phyloP scores from a whole-genome alignment of 2,888 invertebrate species.

The Biston betularia region DNA sequence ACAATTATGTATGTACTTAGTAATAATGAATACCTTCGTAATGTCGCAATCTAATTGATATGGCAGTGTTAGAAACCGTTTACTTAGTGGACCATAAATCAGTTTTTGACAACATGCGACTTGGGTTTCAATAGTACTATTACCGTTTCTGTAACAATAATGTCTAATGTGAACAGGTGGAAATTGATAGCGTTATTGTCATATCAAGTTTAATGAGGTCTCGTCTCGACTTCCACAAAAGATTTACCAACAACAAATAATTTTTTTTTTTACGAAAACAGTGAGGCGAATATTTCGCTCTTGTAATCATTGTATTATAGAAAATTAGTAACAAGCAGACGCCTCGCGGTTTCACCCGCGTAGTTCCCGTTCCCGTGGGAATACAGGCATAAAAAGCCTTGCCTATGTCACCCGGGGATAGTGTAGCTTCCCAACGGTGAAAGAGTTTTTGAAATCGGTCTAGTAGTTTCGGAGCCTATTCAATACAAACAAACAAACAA shows the following conservation, averaged over 20 bases:
- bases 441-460: no score
- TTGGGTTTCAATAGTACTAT: conserved; percentile 4
- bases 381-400: no score
- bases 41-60: conserved; percentile 32
- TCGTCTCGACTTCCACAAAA: not conserved
- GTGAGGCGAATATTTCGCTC: no score
- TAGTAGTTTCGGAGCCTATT: no score
- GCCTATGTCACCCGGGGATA: no score
- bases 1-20: not conserved
- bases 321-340: no score
- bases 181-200: not conserved
- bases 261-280: not conserved
- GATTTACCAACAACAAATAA: not conserved
- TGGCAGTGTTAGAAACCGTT: conserved; percentile 41
- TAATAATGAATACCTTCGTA: conserved; percentile 12
- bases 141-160: conserved; percentile 19
- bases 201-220: not conserved
- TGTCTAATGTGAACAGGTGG: conserved; percentile 4
- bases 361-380: no score
- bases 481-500: no score
- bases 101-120: conserved; percentile 27
- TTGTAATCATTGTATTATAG: no score
- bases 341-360: no score
- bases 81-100: conserved; percentile 35
- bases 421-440: no score